These are phyloP conservation scores for Anodontia alba DNA, from an alignment of 2,888 invertebrate species.

Conservation along the genomic window DNA sequence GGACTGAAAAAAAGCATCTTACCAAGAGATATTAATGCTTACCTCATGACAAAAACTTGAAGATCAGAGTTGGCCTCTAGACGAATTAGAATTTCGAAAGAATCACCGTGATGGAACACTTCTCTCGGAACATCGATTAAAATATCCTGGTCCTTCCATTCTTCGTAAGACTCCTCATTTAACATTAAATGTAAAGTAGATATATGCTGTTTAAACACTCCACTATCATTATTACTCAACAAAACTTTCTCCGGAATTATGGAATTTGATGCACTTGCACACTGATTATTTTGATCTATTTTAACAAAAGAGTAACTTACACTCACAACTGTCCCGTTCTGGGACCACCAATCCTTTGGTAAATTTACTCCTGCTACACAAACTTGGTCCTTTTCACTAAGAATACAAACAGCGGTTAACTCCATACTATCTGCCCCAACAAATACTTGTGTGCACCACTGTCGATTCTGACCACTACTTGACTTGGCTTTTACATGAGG, in stretches of 20 bases:
- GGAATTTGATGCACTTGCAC: slow-evolving; percentile 78
- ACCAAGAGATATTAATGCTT: no score
- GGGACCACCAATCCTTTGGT: slow-evolving; percentile 95
- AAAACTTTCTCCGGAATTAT: slow-evolving; percentile 70
- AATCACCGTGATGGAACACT: slow-evolving; percentile 94
- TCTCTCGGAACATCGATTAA: slow-evolving; percentile 94
- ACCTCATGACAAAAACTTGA: slow-evolving; percentile 94
- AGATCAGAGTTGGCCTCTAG: slow-evolving; percentile 86
- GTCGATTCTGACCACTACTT: slow-evolving; percentile 30
- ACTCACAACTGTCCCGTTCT: slow-evolving; percentile 87
- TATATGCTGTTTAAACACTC: slow-evolving; percentile 63
- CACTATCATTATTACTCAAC: slow-evolving; percentile 54
- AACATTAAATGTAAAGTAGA: slow-evolving; percentile 64
- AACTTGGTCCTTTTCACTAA: slow-evolving; percentile 94
- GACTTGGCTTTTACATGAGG: slow-evolving; percentile 47
- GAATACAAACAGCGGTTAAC: slow-evolving; percentile 95
- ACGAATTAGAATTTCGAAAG: slow-evolving; percentile 95
- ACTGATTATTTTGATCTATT: slow-evolving; percentile 78
- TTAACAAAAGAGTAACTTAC: slow-evolving; percentile 93
- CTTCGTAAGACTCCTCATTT: slow-evolving; percentile 88
- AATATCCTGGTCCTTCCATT: slow-evolving; percentile 93
- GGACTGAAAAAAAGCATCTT: no score
- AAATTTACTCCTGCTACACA: slow-evolving; percentile 95
- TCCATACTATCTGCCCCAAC: slow-evolving; percentile 86
- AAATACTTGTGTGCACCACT: slow-evolving; percentile 82